A percentile compares a stretch with the other conserved stretches of the same genome.
Conservation (phyloP, 2,113 vertebrate genomes). For the Paradoxurus hermaphroditus region DNA sequence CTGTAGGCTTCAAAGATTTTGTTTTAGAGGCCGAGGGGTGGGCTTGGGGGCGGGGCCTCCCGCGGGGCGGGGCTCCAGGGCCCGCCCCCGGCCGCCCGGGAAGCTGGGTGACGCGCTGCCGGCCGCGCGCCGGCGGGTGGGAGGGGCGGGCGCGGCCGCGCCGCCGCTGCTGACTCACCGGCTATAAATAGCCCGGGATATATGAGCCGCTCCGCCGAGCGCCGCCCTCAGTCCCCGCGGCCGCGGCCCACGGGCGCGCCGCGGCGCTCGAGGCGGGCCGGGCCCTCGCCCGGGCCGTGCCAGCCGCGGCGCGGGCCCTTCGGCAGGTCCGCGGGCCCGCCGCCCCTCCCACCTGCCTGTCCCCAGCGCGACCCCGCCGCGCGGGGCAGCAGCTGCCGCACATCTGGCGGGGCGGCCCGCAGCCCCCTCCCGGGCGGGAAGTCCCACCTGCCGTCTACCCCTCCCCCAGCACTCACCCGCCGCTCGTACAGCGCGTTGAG, state of each 20-base stretch:
- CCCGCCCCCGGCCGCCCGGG: neutral
- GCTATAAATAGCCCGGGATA: slow-evolving; percentile 78
- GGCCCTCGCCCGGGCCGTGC: neutral
- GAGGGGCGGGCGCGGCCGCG: slow-evolving; percentile 42
- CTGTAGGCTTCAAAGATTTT: neutral
- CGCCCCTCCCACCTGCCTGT: slow-evolving; percentile 50
- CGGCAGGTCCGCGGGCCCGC: neutral
- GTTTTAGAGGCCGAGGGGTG: neutral
- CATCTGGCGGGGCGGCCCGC: slow-evolving; percentile 69
- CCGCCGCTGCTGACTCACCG: slow-evolving; percentile 73
- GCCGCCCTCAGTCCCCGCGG: slow-evolving; percentile 68
- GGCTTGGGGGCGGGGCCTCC: neutral
- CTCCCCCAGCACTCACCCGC: slow-evolving; percentile 72
- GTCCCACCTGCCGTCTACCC: slow-evolving; percentile 70
- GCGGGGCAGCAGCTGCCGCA: slow-evolving; percentile 71
- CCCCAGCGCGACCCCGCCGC: slow-evolving; percentile 68
- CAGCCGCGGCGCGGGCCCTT: neutral
- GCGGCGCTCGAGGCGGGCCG: neutral
- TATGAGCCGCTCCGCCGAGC: slow-evolving; percentile 44
- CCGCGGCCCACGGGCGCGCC: neutral
- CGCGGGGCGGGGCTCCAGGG: neutral
- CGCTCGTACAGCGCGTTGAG: slow-evolving; percentile 75
- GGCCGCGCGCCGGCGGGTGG: neutral
- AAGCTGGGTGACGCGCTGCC: neutral
- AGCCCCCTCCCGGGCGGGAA: slow-evolving; percentile 44